phyloP scores from a whole-genome alignment of 2,113 vertebrate genomes.

The Callorhinus ursinus region DNA sequence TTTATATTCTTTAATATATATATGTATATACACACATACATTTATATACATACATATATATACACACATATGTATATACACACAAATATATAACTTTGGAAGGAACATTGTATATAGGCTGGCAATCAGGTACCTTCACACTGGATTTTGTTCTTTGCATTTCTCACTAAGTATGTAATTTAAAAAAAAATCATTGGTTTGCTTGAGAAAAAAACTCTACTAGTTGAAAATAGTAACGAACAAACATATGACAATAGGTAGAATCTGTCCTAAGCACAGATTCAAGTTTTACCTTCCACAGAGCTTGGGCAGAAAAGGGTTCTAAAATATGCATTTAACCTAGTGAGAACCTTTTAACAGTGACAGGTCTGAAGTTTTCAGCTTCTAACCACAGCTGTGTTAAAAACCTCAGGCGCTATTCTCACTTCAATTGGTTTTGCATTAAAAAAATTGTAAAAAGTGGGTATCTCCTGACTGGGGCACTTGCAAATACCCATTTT shows the following conservation, averaged over 20 bases:
- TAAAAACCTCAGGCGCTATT: constrained; percentile 46
- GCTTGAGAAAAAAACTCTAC: neutral
- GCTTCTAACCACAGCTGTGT: neutral
- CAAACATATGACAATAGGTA: neutral
- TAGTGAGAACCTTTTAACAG: neutral
- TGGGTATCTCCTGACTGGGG: neutral
- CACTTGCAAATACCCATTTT: constrained; percentile 42
- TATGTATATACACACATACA: neutral
- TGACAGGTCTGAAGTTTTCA: constrained; percentile 51
- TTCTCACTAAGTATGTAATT: neutral
- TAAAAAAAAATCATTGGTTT: constrained; percentile 39
- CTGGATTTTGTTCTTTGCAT: neutral
- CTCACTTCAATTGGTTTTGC: neutral
- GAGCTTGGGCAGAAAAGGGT: neutral
- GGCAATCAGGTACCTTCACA: neutral
- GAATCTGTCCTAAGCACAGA: constrained; percentile 6
- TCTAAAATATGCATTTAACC: neutral
- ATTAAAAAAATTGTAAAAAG: neutral
- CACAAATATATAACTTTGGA: neutral
- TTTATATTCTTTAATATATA: neutral
- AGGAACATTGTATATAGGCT: neutral
- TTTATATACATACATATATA: neutral
- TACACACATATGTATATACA: neutral
- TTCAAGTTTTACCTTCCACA: constrained; percentile 25
- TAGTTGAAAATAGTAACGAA: constrained; percentile 6